Percentiles rank a stretch among this genome's conserved stretches.
Conservation (phyloP, 2,888 invertebrate genomes). For the Hyppa rectilinea region DNA sequence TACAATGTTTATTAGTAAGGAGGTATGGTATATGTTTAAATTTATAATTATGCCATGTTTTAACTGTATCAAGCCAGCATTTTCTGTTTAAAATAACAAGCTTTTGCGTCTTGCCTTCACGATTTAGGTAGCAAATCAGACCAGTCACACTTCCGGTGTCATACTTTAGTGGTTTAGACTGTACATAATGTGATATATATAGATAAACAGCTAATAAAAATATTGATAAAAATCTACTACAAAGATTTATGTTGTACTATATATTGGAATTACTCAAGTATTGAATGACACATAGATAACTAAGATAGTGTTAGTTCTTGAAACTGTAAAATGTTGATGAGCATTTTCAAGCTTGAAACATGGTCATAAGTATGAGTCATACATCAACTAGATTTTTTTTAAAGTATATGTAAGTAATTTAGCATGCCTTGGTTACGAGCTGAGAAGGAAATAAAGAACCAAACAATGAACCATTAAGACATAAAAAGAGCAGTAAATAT, state of each 20-base stretch:
- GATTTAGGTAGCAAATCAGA: background rate
- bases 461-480: background rate
- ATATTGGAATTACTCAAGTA: slow-evolving; percentile 21
- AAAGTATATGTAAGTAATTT: background rate
- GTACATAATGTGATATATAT: background rate
- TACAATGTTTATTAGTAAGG: too few species aligned
- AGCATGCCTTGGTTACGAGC: background rate
- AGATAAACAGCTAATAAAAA: background rate
- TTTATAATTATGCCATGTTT: too few species aligned
- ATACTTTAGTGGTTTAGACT: background rate
- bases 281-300: slow-evolving; percentile 34
- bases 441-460: background rate
- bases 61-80: background rate
- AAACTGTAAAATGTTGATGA: slow-evolving; percentile 17
- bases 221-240: background rate
- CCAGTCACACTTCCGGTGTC: background rate
- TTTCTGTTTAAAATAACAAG: background rate
- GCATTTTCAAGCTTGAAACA: slow-evolving; percentile 1
- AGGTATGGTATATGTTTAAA: too few species aligned
- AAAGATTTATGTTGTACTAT: slow-evolving; percentile 4
- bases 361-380: slow-evolving; percentile 29
- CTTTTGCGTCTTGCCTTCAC: background rate
- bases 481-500: background rate
- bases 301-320: slow-evolving; percentile 25
- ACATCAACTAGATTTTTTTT: background rate